Percentiles rank a stretch among this genome's conserved stretches.
Evolutionary conservation across 2,888 invertebrate species (phyloP).

Genomic region (Brassicogethes aeneus): DNA sequence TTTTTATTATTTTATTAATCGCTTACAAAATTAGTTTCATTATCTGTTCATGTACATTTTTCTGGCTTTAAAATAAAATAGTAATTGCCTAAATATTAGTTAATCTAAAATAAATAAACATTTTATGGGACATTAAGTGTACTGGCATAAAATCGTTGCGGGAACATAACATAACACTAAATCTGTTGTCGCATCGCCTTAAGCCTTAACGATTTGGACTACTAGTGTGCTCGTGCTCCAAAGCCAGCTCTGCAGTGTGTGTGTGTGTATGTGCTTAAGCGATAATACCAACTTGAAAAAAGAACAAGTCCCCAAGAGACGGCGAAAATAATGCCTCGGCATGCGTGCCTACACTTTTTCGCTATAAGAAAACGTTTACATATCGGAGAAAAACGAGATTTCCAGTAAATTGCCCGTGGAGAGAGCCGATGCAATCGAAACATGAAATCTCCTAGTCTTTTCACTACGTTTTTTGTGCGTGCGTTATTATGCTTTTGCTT

Average conservation of each 20-base stretch:
- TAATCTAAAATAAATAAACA: no score
- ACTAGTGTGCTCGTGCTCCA: no score
- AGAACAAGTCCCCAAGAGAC: conserved; percentile 10
- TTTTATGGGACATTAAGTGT: no score
- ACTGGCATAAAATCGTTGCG: no score
- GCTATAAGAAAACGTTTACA: conserved; percentile 26
- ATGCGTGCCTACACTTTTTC: conserved; percentile 22
- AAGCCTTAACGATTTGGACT: not conserved
- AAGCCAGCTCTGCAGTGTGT: not conserved
- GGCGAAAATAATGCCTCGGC: conserved; percentile 1
- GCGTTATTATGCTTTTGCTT: not conserved
- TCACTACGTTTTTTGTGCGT: not conserved
- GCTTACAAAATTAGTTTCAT: no score
- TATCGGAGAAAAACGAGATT: conserved; percentile 25
- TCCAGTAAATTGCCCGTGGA: conserved; percentile 25
- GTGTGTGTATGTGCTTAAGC: no score
- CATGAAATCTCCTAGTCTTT: not conserved
- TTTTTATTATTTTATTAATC: no score
- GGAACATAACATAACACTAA: no score
- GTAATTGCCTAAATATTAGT: no score
- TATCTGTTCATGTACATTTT: no score
- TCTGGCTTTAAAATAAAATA: no score
- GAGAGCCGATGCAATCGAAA: conserved; percentile 8
- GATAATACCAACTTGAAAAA: conserved; percentile 5
- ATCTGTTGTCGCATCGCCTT: not conserved